Evolutionary conservation across 2,888 invertebrate species (phyloP).

Genomic region (Liopterus haemorrhoidalis): DNA sequence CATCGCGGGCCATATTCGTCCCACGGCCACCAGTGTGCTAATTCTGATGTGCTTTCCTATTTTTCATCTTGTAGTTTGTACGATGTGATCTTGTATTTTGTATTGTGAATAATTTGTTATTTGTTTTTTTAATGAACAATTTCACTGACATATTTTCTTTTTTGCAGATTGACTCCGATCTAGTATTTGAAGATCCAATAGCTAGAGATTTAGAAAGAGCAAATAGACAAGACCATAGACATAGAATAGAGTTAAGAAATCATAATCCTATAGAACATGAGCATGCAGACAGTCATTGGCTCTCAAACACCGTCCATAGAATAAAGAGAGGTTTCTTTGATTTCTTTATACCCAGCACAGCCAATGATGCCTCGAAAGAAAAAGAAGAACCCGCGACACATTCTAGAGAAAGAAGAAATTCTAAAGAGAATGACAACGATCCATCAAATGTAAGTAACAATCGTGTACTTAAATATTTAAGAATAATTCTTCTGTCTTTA

Average conservation of each 20-base stretch:
- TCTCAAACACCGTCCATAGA: conserved; percentile 42
- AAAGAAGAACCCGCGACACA: background rate
- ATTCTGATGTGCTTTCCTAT: too few species aligned
- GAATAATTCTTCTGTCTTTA: too few species aligned
- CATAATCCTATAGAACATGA: conserved; percentile 36
- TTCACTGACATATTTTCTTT: too few species aligned
- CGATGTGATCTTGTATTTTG: too few species aligned
- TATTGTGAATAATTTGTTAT: too few species aligned
- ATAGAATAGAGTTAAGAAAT: conserved; percentile 9
- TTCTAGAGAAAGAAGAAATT: conserved; percentile 10
- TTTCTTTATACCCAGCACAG: conserved; percentile 17
- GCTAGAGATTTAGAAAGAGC: conserved; percentile 35
- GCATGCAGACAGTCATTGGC: conserved; percentile 39
- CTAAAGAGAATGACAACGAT: too few species aligned
- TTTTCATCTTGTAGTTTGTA: too few species aligned
- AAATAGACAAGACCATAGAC: conserved; percentile 30
- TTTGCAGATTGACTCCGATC: conserved; percentile 44
- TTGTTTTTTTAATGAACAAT: too few species aligned
- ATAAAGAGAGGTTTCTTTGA: conserved; percentile 40
- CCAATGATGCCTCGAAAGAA: conserved; percentile 25
- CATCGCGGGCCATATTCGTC: too few species aligned
- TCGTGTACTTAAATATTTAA: too few species aligned
- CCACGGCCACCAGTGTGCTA: too few species aligned
- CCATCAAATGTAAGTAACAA: too few species aligned
- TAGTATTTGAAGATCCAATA: conserved; percentile 42